phyloP scores from a whole-genome alignment of 2,888 invertebrate genomes.

The Gymnocheta viridis region DNA sequence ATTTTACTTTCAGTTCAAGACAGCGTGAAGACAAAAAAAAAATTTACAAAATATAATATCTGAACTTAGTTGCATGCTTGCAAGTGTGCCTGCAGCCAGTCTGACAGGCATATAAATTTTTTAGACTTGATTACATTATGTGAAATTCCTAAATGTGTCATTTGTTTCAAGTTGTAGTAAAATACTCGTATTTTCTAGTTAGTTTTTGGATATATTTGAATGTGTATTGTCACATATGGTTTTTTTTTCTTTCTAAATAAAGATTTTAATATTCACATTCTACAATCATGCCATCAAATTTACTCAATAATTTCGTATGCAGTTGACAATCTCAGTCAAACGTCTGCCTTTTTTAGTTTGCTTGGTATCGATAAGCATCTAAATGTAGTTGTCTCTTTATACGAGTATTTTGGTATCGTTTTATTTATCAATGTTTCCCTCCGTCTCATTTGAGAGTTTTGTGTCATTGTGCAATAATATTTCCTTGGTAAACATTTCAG shows the following conservation, averaged over 20 bases:
- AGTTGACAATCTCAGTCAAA: constrained; percentile 61
- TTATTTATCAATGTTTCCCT: constrained; percentile 25
- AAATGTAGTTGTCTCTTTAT: constrained; percentile 53
- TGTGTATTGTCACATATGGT: neutral
- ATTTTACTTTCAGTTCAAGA: constrained; percentile 25
- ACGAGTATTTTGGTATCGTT: constrained; percentile 19
- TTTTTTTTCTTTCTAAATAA: constrained; percentile 8
- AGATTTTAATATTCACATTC: constrained; percentile 51
- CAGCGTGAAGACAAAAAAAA: neutral
- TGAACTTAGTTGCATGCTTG: neutral
- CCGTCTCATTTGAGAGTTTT: constrained; percentile 8
- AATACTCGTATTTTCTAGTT: constrained; percentile 29
- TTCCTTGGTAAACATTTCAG: constrained; percentile 29
- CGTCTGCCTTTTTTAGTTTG: constrained; percentile 59
- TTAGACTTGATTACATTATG: constrained; percentile 54
- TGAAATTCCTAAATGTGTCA: constrained; percentile 52
- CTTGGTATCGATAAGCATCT: constrained; percentile 62
- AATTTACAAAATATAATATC: constrained; percentile 24
- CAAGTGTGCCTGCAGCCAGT: constrained; percentile 30
- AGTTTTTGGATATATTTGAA: constrained; percentile 2
- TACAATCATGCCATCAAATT: constrained; percentile 27
- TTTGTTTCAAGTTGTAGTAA: constrained; percentile 27
- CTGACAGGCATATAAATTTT: constrained; percentile 31
- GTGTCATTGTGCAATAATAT: constrained; percentile 24
- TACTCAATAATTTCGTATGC: constrained; percentile 65